Evolutionary conservation across 2,113 vertebrate genomes (phyloP).

Genomic region (Eubucco bourcierii): DNA sequence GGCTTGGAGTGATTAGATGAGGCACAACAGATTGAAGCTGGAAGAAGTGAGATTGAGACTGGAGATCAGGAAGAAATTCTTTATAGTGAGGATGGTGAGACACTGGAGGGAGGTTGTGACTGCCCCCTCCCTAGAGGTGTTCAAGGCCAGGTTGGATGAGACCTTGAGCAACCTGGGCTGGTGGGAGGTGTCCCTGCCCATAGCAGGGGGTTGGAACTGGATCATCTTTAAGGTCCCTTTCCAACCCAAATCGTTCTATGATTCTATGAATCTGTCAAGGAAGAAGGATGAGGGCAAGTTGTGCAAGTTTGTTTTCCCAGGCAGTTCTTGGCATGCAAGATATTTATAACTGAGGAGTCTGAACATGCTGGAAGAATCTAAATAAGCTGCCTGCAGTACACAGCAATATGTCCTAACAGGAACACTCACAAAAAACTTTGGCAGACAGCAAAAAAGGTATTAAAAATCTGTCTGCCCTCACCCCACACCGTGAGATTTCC

Average conservation of each 20-base stretch:
- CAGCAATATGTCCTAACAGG: neutral
- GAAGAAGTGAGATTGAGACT: too few species aligned
- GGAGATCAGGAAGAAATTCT: too few species aligned
- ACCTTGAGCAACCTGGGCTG: too few species aligned
- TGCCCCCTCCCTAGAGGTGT: too few species aligned
- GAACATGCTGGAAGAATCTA: conserved; percentile 13
- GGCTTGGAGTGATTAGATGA: too few species aligned
- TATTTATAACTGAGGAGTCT: conserved; percentile 30
- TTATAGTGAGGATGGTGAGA: too few species aligned
- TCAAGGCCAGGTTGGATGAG: too few species aligned
- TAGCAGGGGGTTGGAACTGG: too few species aligned
- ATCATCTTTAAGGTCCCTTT: neutral
- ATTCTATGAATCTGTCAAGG: neutral
- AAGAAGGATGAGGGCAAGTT: neutral
- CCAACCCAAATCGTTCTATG: neutral
- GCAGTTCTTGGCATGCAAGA: neutral
- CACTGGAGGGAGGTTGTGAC: too few species aligned
- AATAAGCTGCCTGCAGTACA: neutral
- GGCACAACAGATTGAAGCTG: too few species aligned
- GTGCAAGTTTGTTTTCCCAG: conserved; percentile 34
- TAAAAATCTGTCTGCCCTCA: neutral
- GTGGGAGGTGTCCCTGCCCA: too few species aligned
- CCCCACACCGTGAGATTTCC: neutral
- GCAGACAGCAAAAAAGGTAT: neutral
- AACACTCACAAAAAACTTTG: conserved; percentile 15